phyloP scores from a whole-genome alignment of 2,888 invertebrate species.

The Embidobia sp. region DNA sequence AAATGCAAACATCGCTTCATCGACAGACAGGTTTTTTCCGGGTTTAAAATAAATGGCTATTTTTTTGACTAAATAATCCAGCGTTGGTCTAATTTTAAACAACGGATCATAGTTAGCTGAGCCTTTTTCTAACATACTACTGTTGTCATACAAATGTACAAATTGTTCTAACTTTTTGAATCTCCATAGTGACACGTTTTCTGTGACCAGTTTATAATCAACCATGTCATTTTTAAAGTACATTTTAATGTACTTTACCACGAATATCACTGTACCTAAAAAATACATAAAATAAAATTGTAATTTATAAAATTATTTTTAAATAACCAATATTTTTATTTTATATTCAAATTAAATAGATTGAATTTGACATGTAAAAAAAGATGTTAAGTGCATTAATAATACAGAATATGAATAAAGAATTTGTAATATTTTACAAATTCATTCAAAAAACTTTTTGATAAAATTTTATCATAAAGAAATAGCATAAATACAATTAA shows the following conservation, averaged over 20 bases:
- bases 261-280: conserved; percentile 14
- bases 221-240: conserved; percentile 11
- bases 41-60: not conserved
- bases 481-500: not conserved
- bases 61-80: not conserved
- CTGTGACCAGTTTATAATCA: conserved; percentile 12
- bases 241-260: conserved; percentile 26
- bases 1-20: conserved; percentile 33
- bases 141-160: conserved; percentile 6
- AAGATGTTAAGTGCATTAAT: not conserved
- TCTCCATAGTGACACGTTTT: conserved; percentile 2
- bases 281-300: not conserved
- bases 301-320: too few species aligned
- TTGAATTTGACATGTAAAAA: too few species aligned
- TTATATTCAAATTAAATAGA: too few species aligned
- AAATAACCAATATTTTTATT: not conserved
- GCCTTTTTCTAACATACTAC: not conserved
- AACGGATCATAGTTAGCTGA: conserved; percentile 2
- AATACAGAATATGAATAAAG: too few species aligned
- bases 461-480: not conserved
- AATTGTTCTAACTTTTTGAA: conserved; percentile 21
- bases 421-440: too few species aligned
- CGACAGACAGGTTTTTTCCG: conserved; percentile 23
- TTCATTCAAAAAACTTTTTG: too few species aligned
- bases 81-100: conserved; percentile 10